Evolutionary conservation across 2,888 invertebrate species (phyloP).

Genomic region (Adineta ricciae): DNA sequence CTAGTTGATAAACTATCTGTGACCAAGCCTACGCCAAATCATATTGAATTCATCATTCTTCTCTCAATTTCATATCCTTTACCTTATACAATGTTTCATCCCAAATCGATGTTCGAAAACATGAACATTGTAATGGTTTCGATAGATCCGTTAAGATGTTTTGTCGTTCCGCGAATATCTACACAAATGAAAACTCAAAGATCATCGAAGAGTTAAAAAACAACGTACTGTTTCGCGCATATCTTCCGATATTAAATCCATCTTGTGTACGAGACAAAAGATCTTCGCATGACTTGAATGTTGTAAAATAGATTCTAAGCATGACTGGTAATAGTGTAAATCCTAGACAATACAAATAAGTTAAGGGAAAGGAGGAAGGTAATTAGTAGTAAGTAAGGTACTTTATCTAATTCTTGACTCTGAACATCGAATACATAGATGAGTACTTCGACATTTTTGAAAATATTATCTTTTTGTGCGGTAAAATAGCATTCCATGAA

Average conservation of each 20-base stretch:
- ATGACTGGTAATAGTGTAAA: slow-evolving; percentile 94
- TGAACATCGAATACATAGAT: slow-evolving; percentile 99
- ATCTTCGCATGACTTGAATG: slow-evolving; percentile 94
- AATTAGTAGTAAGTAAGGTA: not conserved
- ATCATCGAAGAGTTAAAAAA: not conserved
- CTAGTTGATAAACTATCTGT: slow-evolving; percentile 92
- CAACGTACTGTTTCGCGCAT: slow-evolving; percentile 65
- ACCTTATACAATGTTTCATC: slow-evolving; percentile 82
- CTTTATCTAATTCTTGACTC: slow-evolving; percentile 82
- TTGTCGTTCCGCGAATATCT: slow-evolving; percentile 78
- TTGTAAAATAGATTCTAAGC: slow-evolving; percentile 83
- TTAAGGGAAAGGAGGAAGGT: not conserved
- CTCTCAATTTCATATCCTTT: no score
- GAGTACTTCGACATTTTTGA: slow-evolving; percentile 91
- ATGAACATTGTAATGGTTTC: slow-evolving; percentile 80
- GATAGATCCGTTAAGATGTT: slow-evolving; percentile 79
- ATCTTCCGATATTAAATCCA: slow-evolving; percentile 93
- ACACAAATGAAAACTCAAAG: not conserved
- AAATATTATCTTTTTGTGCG: slow-evolving; percentile 93
- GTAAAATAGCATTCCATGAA: slow-evolving; percentile 99
- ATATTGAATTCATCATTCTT: not conserved
- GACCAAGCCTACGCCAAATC: slow-evolving; percentile 71
- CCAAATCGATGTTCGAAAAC: slow-evolving; percentile 98
- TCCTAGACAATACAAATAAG: slow-evolving; percentile 53
- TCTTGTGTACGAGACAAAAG: slow-evolving; percentile 95